Percentiles rank a stretch among this genome's conserved stretches.
phyloP scores from a whole-genome alignment of 1,140 invertebrate genomes.

The Drosophila micromelanica region DNA sequence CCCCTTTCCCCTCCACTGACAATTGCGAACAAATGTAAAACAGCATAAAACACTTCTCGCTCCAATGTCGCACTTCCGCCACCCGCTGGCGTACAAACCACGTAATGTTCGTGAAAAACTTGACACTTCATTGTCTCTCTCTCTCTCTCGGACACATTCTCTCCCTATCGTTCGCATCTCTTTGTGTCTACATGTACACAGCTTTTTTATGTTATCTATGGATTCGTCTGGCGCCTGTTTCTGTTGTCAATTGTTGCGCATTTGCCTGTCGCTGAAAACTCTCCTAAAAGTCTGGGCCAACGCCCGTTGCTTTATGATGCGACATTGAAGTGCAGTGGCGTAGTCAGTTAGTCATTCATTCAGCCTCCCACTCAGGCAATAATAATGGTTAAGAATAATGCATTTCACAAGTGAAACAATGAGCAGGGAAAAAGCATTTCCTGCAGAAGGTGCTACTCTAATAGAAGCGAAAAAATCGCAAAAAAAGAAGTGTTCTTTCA shows the following conservation, averaged over 20 bases:
- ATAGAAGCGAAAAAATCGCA: neutral
- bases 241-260: conserved; percentile 81
- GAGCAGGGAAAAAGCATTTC: conserved; percentile 21
- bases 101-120: conserved; percentile 71
- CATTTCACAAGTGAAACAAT: conserved; percentile 31
- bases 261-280: conserved; percentile 49
- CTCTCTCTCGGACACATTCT: neutral
- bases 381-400: conserved; percentile 37
- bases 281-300: conserved; percentile 54
- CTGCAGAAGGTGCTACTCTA: conserved; percentile 17
- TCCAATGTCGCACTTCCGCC: conserved; percentile 7
- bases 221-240: conserved; percentile 74
- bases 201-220: conserved; percentile 45
- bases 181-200: conserved; percentile 12
- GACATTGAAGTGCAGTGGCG: conserved; percentile 30
- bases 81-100: conserved; percentile 11
- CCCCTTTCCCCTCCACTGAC: conserved; percentile 10
- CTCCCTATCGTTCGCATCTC: conserved; percentile 5
- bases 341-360: conserved; percentile 15
- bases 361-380: conserved; percentile 4
- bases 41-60: conserved; percentile 73
- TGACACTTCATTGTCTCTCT: conserved; percentile 75
- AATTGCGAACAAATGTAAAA: conserved; percentile 63
- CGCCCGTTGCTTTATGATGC: conserved; percentile 55
- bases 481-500: conserved; percentile 1